Evolutionary conservation across 2,888 invertebrate genomes (phyloP), one percentile per base, ranked within the genome.

Genomic region (Ectemnius continuus): DNA sequence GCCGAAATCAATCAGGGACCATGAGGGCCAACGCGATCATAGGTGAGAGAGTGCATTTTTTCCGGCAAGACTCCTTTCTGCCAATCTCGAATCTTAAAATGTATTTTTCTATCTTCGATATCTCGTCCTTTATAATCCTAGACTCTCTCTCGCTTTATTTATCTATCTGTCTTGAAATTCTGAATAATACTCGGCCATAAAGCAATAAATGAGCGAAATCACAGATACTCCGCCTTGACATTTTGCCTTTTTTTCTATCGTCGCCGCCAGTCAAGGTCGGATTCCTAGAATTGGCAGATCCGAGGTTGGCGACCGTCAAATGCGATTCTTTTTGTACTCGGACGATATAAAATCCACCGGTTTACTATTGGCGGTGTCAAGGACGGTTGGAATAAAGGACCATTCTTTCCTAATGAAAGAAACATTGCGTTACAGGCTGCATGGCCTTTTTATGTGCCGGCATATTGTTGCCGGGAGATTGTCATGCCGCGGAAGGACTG

Each of bases 31-130:
- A 14, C 45, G 47, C 4, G 46, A 45, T 52, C 8, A 2, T 76
- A 20, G 76, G 76, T 76, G 28, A 76, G 76, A 56, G 36, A 36
- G 36, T 36, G 36, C 8, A 36, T 8, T 36, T 8, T 36, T 36
- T 36, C 36, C 6, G 11, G 36, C 36, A 36, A 36, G 8, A 11
- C 36, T 8, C 1, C 8, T 36, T 36, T 36, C 11, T 36, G 8
- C 36, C 36, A 8, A 0, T 36, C 36, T 36, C 36, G 36, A 36
- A 11, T 11, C 8, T 6, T 11, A 36, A 6, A 36, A 11, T 11
- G 36, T 36, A 36, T 1, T 8, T 36, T 11, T 36, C 36, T 36
- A 36, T 8, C 11, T 36, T 36, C 6, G 36, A 36, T 8, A 11
- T 6, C 36, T 36, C 36, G 36, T 11, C 36, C 36, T 36, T 8